phyloP scores from a whole-genome alignment of 2,797 vertebrate genomes.

The Pseudotriccus pelzelni region DNA sequence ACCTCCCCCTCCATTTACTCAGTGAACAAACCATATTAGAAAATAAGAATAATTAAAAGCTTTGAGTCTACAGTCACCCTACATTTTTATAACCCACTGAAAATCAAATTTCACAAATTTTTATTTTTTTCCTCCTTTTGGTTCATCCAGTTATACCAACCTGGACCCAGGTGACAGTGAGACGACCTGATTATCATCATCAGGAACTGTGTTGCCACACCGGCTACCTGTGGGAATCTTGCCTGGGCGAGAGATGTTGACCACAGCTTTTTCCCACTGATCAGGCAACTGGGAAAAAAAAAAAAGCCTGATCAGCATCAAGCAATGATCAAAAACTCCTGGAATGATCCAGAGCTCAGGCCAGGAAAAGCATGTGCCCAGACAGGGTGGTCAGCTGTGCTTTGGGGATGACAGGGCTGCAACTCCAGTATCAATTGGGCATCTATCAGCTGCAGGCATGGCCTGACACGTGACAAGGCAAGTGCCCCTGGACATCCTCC shows the following conservation, averaged over 20 bases:
- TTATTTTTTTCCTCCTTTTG: neutral
- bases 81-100: neutral
- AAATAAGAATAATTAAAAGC: neutral
- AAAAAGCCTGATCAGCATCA: neutral
- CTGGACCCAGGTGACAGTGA: conserved; percentile 91
- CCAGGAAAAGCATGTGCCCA: accelerated
- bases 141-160: conserved; percentile 68
- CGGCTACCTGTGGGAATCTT: conserved; percentile 87
- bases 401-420: neutral
- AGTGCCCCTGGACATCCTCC: neutral
- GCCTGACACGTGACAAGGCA: neutral
- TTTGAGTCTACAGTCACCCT: neutral
- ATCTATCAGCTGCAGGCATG: neutral
- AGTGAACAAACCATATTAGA: neutral
- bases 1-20: neutral
- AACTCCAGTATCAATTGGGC: neutral
- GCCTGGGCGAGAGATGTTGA: conserved; percentile 86
- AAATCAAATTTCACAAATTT: neutral
- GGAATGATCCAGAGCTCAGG: neutral
- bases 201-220: conserved; percentile 92
- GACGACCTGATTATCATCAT: conserved; percentile 91
- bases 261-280: conserved; percentile 94
- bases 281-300: conserved; percentile 84
- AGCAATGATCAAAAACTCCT: neutral
- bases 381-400: accelerated